These are phyloP conservation scores for Megaceryle torquata DNA, from an alignment of 2,113 vertebrate genomes.

Conservation along the genomic window DNA sequence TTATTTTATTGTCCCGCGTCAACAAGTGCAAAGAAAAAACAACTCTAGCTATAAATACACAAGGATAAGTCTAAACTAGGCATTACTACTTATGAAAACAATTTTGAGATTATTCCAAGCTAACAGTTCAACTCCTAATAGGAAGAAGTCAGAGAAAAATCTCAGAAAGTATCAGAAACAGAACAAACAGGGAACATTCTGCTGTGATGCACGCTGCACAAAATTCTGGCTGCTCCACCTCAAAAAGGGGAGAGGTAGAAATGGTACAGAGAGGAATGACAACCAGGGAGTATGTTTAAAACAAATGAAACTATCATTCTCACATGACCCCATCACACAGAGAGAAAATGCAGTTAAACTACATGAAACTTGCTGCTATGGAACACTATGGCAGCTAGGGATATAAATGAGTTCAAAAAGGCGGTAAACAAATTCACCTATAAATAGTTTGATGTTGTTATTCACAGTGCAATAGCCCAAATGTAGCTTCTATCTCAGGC, in stretches of 20 bases:
- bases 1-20: background rate
- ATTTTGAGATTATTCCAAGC: background rate
- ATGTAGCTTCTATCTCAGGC: constrained; percentile 19
- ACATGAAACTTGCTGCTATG: background rate
- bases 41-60: background rate
- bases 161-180: background rate
- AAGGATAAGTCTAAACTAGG: background rate
- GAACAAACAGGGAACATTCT: background rate
- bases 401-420: background rate
- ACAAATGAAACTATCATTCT: background rate
- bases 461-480: constrained; percentile 37
- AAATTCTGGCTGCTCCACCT: background rate
- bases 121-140: background rate
- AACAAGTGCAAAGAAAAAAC: background rate
- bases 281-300: background rate
- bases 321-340: background rate
- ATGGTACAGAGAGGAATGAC: background rate
- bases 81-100: background rate
- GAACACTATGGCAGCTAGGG: background rate
- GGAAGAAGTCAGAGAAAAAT: background rate
- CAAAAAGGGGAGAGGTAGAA: background rate
- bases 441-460: constrained; percentile 39
- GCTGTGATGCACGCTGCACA: background rate
- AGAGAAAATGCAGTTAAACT: background rate
- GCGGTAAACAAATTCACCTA: constrained; percentile 26